Base-by-base conservation (phyloP, 1,140 invertebrate species). In the Orchesella cincta region DNA sequence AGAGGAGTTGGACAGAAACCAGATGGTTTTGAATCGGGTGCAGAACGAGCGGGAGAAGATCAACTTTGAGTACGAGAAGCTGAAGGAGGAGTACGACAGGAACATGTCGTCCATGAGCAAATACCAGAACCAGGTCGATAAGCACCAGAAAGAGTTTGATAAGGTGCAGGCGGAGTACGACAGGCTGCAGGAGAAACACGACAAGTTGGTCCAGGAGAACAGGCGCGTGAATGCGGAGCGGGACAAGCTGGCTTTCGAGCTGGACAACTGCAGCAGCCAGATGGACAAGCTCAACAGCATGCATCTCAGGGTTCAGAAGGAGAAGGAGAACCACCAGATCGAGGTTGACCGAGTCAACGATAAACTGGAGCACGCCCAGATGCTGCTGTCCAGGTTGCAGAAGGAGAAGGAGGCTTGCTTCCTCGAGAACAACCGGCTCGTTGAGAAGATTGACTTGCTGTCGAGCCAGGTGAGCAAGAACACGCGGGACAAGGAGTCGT, bases 81-180 rank as follows among this genome's bases (percentile, higher is more conserved):
- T 93, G n/a, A 89, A 92, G 81, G 93, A 95, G 85, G 95, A 97
- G 86, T 86, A 96, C 81, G 95, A 97, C 86, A 89, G 94, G 64
- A 92, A 93, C 31, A 94, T 96, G 85, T 92, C 92, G 5, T 94
- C 93, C 20, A 88, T 96, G 23, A 93, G 93, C 81, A 96, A 97
- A 85, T 91, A 93, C 67, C 94, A 96, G 85, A 86, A 94, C 71
- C 93, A 94, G 83, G 93, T 95, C 83, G 94, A 96, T 84, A 96
- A 96, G 86, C 86, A 95, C 39, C 94, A 97, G 84, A 92, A 92
- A 78, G 88, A 91, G 14, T 86, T 96, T 76, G 94, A 96, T 85
- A 93, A 96, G 82, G 91, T 93, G 0, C 94, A 96, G 85, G 93
- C 92, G 74, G 94, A 97, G 82, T 90, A 93, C n/a, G 95, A 97